phyloP scores from a whole-genome alignment of 2,888 invertebrate species.

The Sinohyriopsis cumingii region DNA sequence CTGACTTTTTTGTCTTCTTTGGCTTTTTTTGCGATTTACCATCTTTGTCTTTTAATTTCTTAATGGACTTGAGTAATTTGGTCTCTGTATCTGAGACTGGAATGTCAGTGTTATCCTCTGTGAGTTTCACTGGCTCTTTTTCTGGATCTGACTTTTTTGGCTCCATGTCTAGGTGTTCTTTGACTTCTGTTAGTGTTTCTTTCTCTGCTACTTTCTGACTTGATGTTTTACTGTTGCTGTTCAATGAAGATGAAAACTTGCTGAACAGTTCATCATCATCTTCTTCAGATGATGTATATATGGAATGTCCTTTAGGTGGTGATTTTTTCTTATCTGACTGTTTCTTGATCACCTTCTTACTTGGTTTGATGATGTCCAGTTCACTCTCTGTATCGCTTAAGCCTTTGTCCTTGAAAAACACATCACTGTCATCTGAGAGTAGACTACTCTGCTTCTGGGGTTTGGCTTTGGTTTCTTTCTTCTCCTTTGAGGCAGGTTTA shows the following conservation, averaged over 20 bases:
- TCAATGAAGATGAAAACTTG: no score
- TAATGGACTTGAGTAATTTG: no score
- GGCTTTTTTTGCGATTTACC: conserved; percentile 28
- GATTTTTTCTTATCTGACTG: conserved; percentile 27
- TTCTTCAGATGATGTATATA: conserved; percentile 38
- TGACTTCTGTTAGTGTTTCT: conserved; percentile 7
- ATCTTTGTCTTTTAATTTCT: conserved; percentile 29
- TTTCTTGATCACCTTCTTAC: conserved; percentile 26
- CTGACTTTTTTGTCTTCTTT: conserved; percentile 23
- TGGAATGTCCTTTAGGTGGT: conserved; percentile 36
- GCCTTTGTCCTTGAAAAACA: conserved; percentile 14
- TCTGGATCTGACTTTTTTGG: no score
- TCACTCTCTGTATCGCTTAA: conserved; percentile 35
- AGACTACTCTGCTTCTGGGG: conserved; percentile 19
- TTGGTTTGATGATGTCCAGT: conserved; percentile 32
- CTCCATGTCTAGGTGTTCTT: not conserved
- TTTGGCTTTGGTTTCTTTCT: conserved; percentile 21
- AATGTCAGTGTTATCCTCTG: no score
- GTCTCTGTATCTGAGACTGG: no score
- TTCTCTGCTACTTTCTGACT: conserved; percentile 13
- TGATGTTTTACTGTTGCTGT: no score
- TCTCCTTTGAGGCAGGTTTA: conserved; percentile 16
- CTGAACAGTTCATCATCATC: conserved; percentile 26
- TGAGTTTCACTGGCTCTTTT: no score
- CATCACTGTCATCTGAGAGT: conserved; percentile 35